Base-by-base conservation (phyloP, 2,888 invertebrate species). In the Cephalotes varians region DNA sequence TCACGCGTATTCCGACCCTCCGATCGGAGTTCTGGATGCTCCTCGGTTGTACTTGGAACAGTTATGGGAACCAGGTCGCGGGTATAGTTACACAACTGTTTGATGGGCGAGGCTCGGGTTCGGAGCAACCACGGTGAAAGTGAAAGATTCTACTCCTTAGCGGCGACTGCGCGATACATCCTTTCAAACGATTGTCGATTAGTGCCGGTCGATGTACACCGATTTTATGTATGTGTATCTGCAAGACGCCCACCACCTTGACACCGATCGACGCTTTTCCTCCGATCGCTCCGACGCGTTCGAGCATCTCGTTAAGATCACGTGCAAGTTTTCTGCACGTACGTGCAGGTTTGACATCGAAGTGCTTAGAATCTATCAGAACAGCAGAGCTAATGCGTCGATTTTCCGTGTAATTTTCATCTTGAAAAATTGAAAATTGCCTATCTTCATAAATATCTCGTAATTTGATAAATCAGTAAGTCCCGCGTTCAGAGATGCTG, bases 51-150 rank as follows among this genome's bases (percentile, higher is more conserved):
- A 77, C 83, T 82, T 74, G 88, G 88, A 87, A 90, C 91, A 88
- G 91, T 93, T 92, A 93, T 93, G 93, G 92, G 93, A 93, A 93
- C 90, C 91, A 92, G 92, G 93, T 92, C 92, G 92, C 86, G 85
- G 87, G 84, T 87, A 18, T 15, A 81, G 87, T 92, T 92, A 88
- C 91, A 90, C 91, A 92, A 93, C 87, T 81, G 82, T 77, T 71
- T 85, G 89, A 90, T 92, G 92, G 93, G 93, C 93, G 93, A 93
- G 93, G 92, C 92, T 83, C 86, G 81, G 79, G 88, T 86, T 86
- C 89, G 83, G 77, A 86, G 71, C 81, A 80, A 80, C 82, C 82
- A 73, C 87, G 90, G 93, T 93, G 92, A 93, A 93, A 93, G 93
- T 92, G 89, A 91, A 89, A 87, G 90, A 91, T 90, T 90, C 90